Base-by-base conservation (phyloP, 2,113 vertebrate genomes). In the Sprattus sprattus region DNA sequence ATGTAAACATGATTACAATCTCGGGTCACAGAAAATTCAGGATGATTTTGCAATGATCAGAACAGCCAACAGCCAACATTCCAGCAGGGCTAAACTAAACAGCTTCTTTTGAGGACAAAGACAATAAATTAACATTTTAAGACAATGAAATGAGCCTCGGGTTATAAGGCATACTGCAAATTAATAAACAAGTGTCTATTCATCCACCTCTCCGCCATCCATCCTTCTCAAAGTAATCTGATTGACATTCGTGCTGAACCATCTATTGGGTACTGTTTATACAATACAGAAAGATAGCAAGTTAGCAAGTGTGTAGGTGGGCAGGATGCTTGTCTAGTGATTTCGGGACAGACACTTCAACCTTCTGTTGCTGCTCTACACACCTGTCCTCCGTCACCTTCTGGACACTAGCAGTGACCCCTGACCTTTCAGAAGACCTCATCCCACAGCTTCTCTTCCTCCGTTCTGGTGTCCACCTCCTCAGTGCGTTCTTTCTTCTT, bases 371-470 rank as follows among this genome's bases (percentile, higher is more conserved):
- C 22, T 25, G 64, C n/a, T 11, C 64, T 22, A 60, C 54, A 60
- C 16, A 60, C 18, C 2, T n/a, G 2, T 60, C 54, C 54, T n/a
- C 16, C 20, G 54, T 22, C 54, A 18, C 18, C 54, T 5, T 60
- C 54, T 22, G 20, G 54, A 7, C 54, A 18, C 16, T 15, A 15
- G 4, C 64, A 25, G 71, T 15, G 32, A 78, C 71, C 71, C 11
- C 28, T 16, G 83, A 78, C 84, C 0, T n/a, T 84, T 67, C 87
- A 92, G 91, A 94, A 96, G 81, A 93, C 93, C 89, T 96, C 96
- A 71, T 97, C 96, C 96, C 96, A 97, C 44, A 97, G 94, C 84
- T 96, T 95, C 89, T 97, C 97, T 86, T 97, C 97, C 86, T 97
- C 97, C 22, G 95, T 97, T 91, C 93, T 94, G 0, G 85, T 93